A percentile compares a stretch with the other conserved stretches of the same genome.
phyloP scores from a whole-genome alignment of 2,888 invertebrate species.

The Girardia tigrina region DNA sequence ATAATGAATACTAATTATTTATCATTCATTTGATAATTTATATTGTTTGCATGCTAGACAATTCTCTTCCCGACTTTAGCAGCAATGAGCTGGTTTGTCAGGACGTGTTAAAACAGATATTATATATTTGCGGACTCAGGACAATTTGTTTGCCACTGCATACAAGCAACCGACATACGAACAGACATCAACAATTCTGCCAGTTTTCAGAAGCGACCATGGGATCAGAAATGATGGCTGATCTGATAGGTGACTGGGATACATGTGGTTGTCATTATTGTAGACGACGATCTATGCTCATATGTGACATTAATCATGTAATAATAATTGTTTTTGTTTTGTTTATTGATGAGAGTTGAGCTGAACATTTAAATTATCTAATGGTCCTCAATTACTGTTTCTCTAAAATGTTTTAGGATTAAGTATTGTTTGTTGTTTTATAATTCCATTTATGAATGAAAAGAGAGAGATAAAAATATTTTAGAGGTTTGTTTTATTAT shows the following conservation, averaged over 20 bases:
- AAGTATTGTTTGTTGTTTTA: no score
- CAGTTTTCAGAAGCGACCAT: not conserved
- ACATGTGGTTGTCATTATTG: not conserved
- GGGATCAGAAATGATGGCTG: not conserved
- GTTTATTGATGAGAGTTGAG: not conserved
- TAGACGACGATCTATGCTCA: not conserved
- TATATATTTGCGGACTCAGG: not conserved
- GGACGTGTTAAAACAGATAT: constrained; percentile 15
- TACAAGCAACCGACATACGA: not conserved
- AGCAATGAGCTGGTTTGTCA: not conserved
- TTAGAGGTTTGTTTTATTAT: no score
- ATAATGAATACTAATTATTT: constrained; percentile 14
- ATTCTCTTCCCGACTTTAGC: not conserved
- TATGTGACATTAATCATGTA: not conserved
- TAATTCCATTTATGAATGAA: no score
- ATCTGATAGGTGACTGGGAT: not conserved
- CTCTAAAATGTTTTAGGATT: no score
- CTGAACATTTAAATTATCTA: no score
- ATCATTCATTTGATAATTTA: constrained; percentile 16
- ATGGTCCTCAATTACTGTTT: no score
- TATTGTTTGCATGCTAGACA: constrained; percentile 18
- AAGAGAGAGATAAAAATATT: no score
- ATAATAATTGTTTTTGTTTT: not conserved
- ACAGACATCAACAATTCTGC: not conserved
- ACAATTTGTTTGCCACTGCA: not conserved